Evolutionary conservation across 2,113 vertebrate species (phyloP), one percentile per base, ranked within the genome.

Genomic region (Patagioenas fasciata): DNA sequence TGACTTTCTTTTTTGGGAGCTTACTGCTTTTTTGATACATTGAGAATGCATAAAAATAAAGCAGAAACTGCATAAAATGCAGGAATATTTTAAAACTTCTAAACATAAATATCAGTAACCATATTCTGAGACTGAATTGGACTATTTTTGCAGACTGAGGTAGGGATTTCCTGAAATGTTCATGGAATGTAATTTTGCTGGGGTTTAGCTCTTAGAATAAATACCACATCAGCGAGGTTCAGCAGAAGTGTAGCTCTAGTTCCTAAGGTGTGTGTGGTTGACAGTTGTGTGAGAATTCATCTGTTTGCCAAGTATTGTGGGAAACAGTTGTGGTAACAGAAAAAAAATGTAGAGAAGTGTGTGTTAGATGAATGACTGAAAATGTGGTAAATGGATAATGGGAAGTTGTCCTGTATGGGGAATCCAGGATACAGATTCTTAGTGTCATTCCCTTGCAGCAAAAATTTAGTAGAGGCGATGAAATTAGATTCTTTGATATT

Each of bases 131-230:
- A 70, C 36, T 58, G 71, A 72, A 36, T 56, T 84, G 26, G 50
- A 36, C 24, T 69, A 17, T 50, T 92, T 93, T 73, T 86, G 65
- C 50, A 44, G 47, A 25, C 38, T 61, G 42, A 38, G 54, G 17
- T 60, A 89, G 32, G 25, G 58, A 82, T 96, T 89, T 96, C 66
- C 69, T 87, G 88, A 79, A 81, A 74, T 47, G 42, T 79, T 95
- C 32, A 58, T 85, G 70, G 40, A 91, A 92, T 54, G 56, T 88
- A 19, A 62, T 81, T 89, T 91, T 87, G 17, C 54, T 66, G 31
- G 23, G n/a, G 19, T 78, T 85, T 87, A 70, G 34, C 51, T 58
- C 28, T 73, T 87, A 40, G 66, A 88, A 79, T 81, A 95, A 91
- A 89, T 89, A 91, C 40, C 79, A 90, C 93, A 91, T 91, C 70